Evolutionary conservation across 2,113 vertebrate species (phyloP).

Genomic region (Pheucticus melanocephalus): DNA sequence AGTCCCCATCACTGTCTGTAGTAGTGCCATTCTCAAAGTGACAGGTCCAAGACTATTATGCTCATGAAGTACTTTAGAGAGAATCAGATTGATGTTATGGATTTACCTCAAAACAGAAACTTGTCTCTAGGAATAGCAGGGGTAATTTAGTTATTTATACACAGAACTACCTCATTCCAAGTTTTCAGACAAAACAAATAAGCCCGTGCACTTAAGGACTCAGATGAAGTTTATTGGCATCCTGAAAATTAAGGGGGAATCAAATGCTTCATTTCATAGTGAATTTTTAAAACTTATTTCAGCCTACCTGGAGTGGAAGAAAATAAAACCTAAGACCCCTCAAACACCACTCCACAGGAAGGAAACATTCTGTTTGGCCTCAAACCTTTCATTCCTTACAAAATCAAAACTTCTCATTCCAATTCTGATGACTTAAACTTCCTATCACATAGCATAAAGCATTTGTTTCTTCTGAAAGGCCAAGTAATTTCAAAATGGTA

Average conservation of each 20-base stretch:
- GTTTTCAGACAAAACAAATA: background rate
- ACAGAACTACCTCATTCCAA: background rate
- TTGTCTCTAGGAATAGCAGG: background rate
- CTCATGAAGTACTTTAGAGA: background rate
- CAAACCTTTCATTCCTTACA: background rate
- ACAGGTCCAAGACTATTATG: background rate
- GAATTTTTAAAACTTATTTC: background rate
- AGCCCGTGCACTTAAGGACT: background rate
- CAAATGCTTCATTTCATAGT: background rate
- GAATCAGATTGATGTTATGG: background rate
- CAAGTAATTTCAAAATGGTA: background rate
- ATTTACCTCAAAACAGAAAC: background rate
- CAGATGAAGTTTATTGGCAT: background rate
- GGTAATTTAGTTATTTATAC: background rate
- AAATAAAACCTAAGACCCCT: background rate
- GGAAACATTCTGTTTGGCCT: background rate
- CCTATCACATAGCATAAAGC: background rate
- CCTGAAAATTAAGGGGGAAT: background rate
- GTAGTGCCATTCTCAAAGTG: background rate
- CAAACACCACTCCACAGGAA: background rate
- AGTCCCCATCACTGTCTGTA: background rate
- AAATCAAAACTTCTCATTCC: conserved; percentile 6
- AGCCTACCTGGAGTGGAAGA: background rate
- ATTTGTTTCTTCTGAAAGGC: background rate
- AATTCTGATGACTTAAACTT: conserved; percentile 10